Evolutionary conservation across 2,113 vertebrate genomes (phyloP), one percentile per base, ranked within the genome.

Genomic region (Oreotrochilus melanogaster): DNA sequence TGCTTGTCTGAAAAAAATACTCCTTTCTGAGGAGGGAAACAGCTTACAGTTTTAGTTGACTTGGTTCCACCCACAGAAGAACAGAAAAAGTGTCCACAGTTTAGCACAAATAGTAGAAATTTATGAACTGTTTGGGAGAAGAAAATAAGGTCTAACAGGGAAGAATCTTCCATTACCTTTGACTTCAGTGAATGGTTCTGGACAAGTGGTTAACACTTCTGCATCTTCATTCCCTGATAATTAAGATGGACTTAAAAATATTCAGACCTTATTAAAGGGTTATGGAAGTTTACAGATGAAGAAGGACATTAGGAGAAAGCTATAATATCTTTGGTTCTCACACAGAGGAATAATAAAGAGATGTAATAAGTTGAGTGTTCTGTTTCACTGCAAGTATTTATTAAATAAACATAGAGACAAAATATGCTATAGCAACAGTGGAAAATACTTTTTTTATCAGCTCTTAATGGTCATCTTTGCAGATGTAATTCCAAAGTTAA

Each of bases 21-120:
- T 56, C 67, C 60, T 90, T 94, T 86, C 85, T 71, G 60, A 27
- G 12, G 67, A 88, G 56, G 75, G n/a, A 88, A 81, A 28, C 51
- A 71, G 71, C 70, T 92, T 92, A 64, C 24, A 67, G 51, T 92
- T 95, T 87, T 89, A 92, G 37, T 67, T 94, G 78, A 62, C 56
- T 79, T 83, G 14, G 18, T 96, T 95, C 75, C 72, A 76, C 85
- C 69, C 56, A 94, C 85, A 45, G 82, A 83, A 74, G 27, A 80
- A 33, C 86, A 50, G 93, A 92, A 87, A 90, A 81, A 78, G 28
- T 51, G 27, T 88, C 37, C 14, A 9, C 14, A 47, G 62, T 66
- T 93, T 93, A 89, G 93, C 22, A 73, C 51, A 86, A 65, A 69
- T 37, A 64, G 86, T 39, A 90, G 84, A 86, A 95, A 70, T 79